Percentiles rank a stretch among this genome's conserved stretches.
Conservation (phyloP, 2,797 vertebrate species). For the Falco berigora region DNA sequence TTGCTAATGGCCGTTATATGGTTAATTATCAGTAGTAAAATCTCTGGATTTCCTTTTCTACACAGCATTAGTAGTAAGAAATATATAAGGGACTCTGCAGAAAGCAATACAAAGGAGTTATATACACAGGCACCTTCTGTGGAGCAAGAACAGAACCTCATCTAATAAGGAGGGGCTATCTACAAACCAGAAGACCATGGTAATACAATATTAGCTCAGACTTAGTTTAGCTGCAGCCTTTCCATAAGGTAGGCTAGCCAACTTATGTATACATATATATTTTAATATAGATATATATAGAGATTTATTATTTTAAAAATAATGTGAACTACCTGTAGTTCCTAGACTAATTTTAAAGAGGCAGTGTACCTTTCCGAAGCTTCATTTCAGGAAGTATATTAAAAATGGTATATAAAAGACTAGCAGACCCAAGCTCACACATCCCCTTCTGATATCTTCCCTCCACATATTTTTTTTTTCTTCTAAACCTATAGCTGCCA, state of each 20-base stretch:
- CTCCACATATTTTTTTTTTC: not conserved
- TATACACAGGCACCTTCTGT: slow-evolving; percentile 56
- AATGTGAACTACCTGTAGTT: slow-evolving; percentile 69
- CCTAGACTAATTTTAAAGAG: slow-evolving; percentile 67
- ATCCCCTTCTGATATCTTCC: not conserved
- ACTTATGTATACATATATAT: slow-evolving; percentile 64
- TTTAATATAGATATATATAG: slow-evolving; percentile 65
- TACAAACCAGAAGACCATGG: slow-evolving; percentile 62
- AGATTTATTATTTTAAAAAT: slow-evolving; percentile 69
- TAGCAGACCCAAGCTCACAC: slow-evolving; percentile 37
- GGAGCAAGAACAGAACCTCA: slow-evolving; percentile 48
- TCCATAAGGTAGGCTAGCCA: slow-evolving; percentile 36
- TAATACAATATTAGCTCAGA: slow-evolving; percentile 66
- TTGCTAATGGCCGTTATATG: slow-evolving; percentile 58
- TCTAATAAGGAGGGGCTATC: slow-evolving; percentile 54
- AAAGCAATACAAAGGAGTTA: slow-evolving; percentile 59
- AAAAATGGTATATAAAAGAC: slow-evolving; percentile 64
- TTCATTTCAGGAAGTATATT: slow-evolving; percentile 66
- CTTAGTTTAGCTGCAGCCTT: slow-evolving; percentile 42
- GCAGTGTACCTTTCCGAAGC: slow-evolving; percentile 66
- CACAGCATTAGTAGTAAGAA: slow-evolving; percentile 65
- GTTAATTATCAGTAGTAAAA: slow-evolving; percentile 72
- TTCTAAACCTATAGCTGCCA: slow-evolving; percentile 57
- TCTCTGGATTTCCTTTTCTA: slow-evolving; percentile 66
- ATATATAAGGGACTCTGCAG: slow-evolving; percentile 62